Evolutionary conservation across 35 echinoderm and acorn worm species (phyloP).

Genomic region (Acanthaster planci): DNA sequence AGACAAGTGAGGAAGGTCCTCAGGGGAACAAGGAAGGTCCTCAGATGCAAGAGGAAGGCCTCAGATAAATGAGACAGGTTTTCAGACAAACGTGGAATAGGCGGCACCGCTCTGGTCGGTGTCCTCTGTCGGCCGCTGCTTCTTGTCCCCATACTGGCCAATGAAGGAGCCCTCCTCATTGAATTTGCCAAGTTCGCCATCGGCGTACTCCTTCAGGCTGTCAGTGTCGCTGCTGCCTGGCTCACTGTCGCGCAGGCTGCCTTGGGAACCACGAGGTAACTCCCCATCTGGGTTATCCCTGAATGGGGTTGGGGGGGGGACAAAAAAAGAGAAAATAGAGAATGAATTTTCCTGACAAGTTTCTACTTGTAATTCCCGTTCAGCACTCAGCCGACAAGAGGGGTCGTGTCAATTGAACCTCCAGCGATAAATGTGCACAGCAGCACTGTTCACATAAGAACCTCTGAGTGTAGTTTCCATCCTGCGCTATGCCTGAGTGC

Average conservation of each 20-base stretch:
- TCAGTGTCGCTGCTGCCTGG: constrained; percentile 75
- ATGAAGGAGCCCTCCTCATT: constrained; percentile 91
- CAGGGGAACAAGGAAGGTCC: no score
- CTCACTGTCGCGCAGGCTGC: constrained; percentile 71
- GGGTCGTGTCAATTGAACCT: no score
- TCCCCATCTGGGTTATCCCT: constrained; percentile 43
- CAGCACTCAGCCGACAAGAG: no score
- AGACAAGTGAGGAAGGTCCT: no score
- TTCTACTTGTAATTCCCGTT: no score
- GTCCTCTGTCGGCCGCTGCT: constrained; percentile 48
- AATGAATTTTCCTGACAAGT: no score
- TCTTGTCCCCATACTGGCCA: constrained; percentile 82
- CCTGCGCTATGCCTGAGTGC: no score
- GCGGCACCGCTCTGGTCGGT: constrained; percentile 55
- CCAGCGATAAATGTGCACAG: no score
- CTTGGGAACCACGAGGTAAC: constrained; percentile 57
- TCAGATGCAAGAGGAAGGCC: no score
- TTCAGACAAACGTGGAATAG: constrained; percentile 83
- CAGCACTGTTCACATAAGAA: no score
- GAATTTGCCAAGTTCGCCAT: constrained; percentile 80
- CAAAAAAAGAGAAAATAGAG: neutral
- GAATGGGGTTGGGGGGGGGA: neutral
- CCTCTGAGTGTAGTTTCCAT: no score
- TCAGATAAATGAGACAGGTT: no score
- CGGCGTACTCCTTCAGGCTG: constrained; percentile 87